Evolutionary conservation across 2,888 invertebrate genomes (phyloP).

Genomic region (Dendrolimus pini): DNA sequence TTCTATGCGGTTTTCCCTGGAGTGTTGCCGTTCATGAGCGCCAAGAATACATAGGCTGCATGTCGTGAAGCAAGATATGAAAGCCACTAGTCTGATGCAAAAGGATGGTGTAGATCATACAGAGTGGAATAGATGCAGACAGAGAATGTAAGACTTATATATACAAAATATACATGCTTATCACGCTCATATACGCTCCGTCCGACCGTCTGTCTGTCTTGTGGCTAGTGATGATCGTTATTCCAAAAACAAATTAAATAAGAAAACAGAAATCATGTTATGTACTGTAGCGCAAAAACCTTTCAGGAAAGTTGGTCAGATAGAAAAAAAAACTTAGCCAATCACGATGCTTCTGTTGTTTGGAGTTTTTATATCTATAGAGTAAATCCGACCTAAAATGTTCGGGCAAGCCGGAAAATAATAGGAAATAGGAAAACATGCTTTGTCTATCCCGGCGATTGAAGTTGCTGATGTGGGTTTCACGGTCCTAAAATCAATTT

Average conservation of each 20-base stretch:
- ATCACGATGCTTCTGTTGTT: conserved; percentile 6
- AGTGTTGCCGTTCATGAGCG: too few species aligned
- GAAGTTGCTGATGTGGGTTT: neutral
- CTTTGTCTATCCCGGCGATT: neutral
- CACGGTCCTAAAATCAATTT: neutral
- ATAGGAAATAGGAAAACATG: neutral
- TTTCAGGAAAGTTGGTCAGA: conserved; percentile 3
- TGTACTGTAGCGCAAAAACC: conserved; percentile 6
- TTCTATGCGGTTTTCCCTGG: too few species aligned
- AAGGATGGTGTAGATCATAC: too few species aligned
- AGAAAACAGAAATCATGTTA: neutral
- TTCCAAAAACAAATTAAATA: neutral
- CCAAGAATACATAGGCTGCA: too few species aligned
- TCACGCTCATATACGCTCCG: too few species aligned
- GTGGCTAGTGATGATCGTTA: too few species aligned
- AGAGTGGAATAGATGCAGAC: too few species aligned
- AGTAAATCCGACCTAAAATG: conserved; percentile 3
- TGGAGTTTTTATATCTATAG: conserved; percentile 4
- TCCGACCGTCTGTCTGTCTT: too few species aligned
- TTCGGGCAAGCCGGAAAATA: neutral
- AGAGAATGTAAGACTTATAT: too few species aligned
- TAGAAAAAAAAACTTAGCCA: conserved; percentile 4
- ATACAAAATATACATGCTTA: too few species aligned
- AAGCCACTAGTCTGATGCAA: too few species aligned
- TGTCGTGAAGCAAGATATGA: too few species aligned